Evolutionary conservation across 1,140 invertebrate species (phyloP).

Genomic region (Lethocerus indicus): DNA sequence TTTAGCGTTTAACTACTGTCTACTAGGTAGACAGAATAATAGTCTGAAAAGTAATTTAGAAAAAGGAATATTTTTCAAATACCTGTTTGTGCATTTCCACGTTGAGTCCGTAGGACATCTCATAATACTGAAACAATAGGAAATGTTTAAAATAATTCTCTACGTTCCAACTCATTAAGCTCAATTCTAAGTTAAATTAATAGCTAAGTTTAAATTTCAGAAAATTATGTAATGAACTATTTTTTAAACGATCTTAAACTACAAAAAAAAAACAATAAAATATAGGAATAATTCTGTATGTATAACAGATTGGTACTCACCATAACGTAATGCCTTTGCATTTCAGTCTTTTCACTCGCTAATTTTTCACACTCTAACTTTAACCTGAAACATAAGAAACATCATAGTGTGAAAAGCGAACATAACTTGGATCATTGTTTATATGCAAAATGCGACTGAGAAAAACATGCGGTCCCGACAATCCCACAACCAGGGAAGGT

Average conservation of each 20-base stretch:
- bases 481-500: too few species aligned
- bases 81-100: slow-evolving; percentile 99
- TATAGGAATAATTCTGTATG: not conserved
- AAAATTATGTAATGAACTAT: too few species aligned
- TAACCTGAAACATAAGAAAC: slow-evolving; percentile 35
- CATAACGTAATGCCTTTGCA: slow-evolving; percentile 95
- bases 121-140: slow-evolving; percentile 87
- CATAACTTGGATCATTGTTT: not conserved
- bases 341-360: slow-evolving; percentile 91
- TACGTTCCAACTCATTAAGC: too few species aligned
- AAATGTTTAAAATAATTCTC: slow-evolving; percentile 12
- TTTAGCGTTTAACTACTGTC: too few species aligned
- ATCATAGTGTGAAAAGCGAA: not conserved
- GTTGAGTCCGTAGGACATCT: slow-evolving; percentile 98
- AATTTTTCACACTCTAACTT: slow-evolving; percentile 83
- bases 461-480: too few species aligned
- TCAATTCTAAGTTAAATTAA: too few species aligned
- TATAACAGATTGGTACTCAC: slow-evolving; percentile 34
- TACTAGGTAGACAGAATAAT: too few species aligned
- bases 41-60: not conserved
- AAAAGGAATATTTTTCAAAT: slow-evolving; percentile 25
- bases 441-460: too few species aligned
- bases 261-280: not conserved
- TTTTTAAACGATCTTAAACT: not conserved
- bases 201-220: too few species aligned